A percentile compares a stretch with the other conserved stretches of the same genome.
Evolutionary conservation across 1,140 invertebrate genomes (phyloP).

Genomic region (Oryctes rhinoceros): DNA sequence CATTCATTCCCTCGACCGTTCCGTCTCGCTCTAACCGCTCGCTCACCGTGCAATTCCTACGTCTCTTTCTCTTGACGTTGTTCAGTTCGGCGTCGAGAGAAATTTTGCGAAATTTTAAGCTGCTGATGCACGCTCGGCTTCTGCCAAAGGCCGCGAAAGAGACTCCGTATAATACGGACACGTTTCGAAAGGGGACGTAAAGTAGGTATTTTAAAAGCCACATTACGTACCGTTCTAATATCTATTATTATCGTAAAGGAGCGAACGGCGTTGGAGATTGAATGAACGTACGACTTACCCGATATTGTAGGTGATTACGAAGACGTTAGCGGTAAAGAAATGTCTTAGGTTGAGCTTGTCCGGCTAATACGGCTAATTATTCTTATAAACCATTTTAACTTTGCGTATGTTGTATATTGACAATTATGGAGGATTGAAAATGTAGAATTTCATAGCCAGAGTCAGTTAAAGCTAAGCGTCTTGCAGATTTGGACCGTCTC

Average conservation of each 20-base stretch:
- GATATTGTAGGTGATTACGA: slow-evolving; percentile 14
- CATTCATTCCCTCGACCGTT: slow-evolving; percentile 11
- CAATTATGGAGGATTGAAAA: too few species aligned
- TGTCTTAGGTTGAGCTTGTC: slow-evolving; percentile 20
- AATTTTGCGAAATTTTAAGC: slow-evolving; percentile 43
- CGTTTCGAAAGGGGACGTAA: slow-evolving; percentile 11
- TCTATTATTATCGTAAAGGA: slow-evolving; percentile 32
- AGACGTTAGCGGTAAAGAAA: slow-evolving; percentile 12
- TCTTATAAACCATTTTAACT: too few species aligned
- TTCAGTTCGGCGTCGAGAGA: slow-evolving; percentile 20
- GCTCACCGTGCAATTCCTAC: background rate
- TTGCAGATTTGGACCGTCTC: too few species aligned
- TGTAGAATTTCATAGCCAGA: too few species aligned
- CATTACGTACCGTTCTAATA: slow-evolving; percentile 32
- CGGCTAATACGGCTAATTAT: background rate
- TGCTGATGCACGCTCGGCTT: slow-evolving; percentile 29
- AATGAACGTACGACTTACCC: background rate
- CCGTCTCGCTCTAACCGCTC: background rate
- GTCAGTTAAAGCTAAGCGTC: too few species aligned
- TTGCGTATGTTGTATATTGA: too few species aligned
- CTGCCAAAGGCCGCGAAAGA: slow-evolving; percentile 27
- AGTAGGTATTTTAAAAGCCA: slow-evolving; percentile 35
- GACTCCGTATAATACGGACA: background rate
- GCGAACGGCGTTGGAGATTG: background rate
- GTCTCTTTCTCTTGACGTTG: background rate